A percentile compares a stretch with the other conserved stretches of the same genome.
Evolutionary conservation across 2,797 vertebrate species (phyloP).

Genomic region (Remorina albescens): DNA sequence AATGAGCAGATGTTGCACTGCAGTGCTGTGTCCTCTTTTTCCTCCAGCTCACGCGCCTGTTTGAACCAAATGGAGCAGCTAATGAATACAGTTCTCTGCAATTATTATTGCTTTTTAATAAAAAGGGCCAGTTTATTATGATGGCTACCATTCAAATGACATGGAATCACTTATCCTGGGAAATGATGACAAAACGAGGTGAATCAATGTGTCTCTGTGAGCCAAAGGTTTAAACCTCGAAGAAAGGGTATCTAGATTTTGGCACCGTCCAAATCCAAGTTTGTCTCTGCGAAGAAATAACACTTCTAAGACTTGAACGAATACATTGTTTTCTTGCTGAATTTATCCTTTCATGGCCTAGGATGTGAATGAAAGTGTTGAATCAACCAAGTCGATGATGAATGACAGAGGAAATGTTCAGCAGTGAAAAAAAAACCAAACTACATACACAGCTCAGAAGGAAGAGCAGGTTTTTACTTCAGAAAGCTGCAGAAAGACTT

Average conservation of each 20-base stretch:
- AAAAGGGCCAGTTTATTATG: no score
- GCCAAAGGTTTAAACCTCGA: slow-evolving; percentile 23
- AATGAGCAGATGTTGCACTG: not conserved
- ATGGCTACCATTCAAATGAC: no score
- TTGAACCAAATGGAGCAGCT: no score
- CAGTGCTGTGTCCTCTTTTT: no score
- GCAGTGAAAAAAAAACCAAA: not conserved
- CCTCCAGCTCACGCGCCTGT: no score
- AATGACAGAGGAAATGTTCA: slow-evolving; percentile 9
- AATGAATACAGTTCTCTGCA: no score
- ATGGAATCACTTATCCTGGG: not conserved
- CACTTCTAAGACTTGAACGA: slow-evolving; percentile 5
- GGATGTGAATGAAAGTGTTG: slow-evolving; percentile 16
- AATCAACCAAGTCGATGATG: slow-evolving; percentile 20
- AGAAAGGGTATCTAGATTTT: slow-evolving; percentile 18
- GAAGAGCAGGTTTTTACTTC: slow-evolving; percentile 12
- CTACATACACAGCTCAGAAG: not conserved
- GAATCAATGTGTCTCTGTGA: slow-evolving; percentile 31
- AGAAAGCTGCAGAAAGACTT: slow-evolving; percentile 18
- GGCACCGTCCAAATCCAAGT: slow-evolving; percentile 16
- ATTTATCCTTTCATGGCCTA: not conserved
- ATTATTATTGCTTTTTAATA: not conserved
- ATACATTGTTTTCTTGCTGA: not conserved
- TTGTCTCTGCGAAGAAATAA: no score
- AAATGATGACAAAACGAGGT: not conserved